A percentile compares a stretch with the other conserved stretches of the same genome.
Conservation (phyloP, 2,888 invertebrate species). For the Caradrina clavipalpis region DNA sequence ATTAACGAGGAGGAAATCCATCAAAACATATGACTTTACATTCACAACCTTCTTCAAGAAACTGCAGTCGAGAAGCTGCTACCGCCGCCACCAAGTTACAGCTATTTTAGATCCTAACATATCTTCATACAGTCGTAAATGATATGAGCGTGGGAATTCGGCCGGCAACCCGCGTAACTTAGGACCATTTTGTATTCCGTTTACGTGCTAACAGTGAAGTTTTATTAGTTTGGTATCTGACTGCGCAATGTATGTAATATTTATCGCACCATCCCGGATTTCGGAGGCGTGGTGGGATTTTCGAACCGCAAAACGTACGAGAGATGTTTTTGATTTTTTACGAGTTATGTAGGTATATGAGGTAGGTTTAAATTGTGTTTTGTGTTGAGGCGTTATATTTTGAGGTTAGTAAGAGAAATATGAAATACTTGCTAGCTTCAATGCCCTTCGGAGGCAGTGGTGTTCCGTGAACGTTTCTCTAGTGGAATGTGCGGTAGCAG, state of each 20-base stretch:
- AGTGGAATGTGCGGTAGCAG: too few species aligned
- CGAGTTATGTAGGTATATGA: constrained; percentile 15
- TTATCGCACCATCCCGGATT: constrained; percentile 54
- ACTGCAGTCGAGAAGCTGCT: constrained; percentile 6
- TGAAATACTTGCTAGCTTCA: too few species aligned
- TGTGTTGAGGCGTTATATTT: neutral
- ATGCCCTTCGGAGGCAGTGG: too few species aligned
- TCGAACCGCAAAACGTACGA: constrained; percentile 38
- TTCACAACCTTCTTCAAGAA: neutral
- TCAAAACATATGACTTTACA: neutral
- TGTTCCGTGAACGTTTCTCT: too few species aligned
- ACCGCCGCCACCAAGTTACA: constrained; percentile 21
- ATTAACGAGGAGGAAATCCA: neutral
- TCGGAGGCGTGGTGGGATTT: constrained; percentile 39
- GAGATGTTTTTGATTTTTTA: constrained; percentile 41
- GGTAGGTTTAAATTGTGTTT: constrained; percentile 2
- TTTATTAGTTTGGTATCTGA: constrained; percentile 67
- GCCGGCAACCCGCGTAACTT: constrained; percentile 30
- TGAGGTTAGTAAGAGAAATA: neutral
- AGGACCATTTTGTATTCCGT: constrained; percentile 52
- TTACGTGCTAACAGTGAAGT: constrained; percentile 59
- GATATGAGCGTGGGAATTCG: constrained; percentile 44
- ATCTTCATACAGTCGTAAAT: constrained; percentile 44
- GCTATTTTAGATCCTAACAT: constrained; percentile 38
- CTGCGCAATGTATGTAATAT: constrained; percentile 58